Evolutionary conservation across 2,113 vertebrate genomes (phyloP).

Genomic region (Callorhinus ursinus): DNA sequence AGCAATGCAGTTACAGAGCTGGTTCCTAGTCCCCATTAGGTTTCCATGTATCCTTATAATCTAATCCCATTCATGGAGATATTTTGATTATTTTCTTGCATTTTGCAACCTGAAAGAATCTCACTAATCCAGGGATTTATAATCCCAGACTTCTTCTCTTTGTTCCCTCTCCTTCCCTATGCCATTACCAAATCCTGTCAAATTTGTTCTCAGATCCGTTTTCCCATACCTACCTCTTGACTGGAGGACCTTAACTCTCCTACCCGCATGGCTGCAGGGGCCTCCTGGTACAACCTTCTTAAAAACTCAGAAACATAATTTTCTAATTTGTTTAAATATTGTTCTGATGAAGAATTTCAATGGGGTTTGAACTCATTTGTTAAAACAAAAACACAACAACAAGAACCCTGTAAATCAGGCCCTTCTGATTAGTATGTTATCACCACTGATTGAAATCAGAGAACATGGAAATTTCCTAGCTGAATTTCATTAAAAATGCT

Average conservation of each 20-base stretch:
- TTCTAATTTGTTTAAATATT: slow-evolving; percentile 10
- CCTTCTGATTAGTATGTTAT: slow-evolving; percentile 34
- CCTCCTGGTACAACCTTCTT: neutral
- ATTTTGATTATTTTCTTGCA: neutral
- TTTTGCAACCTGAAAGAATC: neutral
- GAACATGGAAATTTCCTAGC: slow-evolving; percentile 39
- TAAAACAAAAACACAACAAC: neutral
- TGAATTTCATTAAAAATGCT: slow-evolving; percentile 53
- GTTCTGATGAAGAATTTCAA: slow-evolving; percentile 38
- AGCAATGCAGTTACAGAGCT: neutral
- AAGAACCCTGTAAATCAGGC: neutral
- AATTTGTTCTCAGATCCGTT: neutral
- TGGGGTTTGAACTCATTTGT: neutral
- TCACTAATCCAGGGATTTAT: neutral
- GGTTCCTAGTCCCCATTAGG: neutral
- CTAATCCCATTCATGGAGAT: neutral
- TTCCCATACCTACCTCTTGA: neutral
- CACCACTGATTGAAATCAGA: slow-evolving; percentile 48
- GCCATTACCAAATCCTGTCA: neutral
- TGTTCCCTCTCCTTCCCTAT: neutral
- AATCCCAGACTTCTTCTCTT: neutral
- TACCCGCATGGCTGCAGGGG: neutral
- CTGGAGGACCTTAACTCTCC: neutral
- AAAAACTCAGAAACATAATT: neutral
- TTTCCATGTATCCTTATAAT: neutral